Evolutionary conservation across 2,888 invertebrate species (phyloP), one percentile per base, ranked within the genome.

Genomic region (Andrena chrysosceles): DNA sequence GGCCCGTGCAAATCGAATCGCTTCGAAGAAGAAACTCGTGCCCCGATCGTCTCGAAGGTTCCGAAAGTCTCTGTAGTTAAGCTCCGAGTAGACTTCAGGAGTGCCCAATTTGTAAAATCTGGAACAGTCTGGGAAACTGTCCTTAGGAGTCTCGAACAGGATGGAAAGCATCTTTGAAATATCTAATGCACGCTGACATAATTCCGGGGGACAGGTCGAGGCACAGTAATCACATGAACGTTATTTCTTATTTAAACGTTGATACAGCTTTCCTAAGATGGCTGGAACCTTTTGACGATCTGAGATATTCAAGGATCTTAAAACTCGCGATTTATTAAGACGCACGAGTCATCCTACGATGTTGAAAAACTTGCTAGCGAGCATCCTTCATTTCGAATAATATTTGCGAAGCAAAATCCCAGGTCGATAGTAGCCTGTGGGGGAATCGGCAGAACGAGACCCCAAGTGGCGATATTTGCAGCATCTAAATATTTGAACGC

Each of bases 401-500:
- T 54, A 68, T 54, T 68, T 35, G 6, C n/a, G 0, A 10, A 20
- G 62, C 4, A 62, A 20, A 20, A 5, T 52, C 49, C 13, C 49
- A 13, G 1, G 20, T 31, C 23, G 31, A 4, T 54, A 6, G 56
- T 6, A 16, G 29, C 23, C 16, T 20, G n/a, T 16, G 23, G 13
- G n/a, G 20, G 33, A 35, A 35, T 23, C 33, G 67, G 48, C 33
- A 2, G 16, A 20, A 10, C 31, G 66, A 10, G 3, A 1, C 6
- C 6, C 23, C 16, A 0, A 49, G 23, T 31, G 54, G 63, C 64
- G 72, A 66, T 80, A 68, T 75, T 78, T 78, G 72, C 60, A 78
- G 63, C 29, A 56, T 64, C 68, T 80, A 83, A 82, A 88, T 79
- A 81, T 80, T 87, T 85, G 60, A 84, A 42, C 54, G 48, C 29